Conservation (phyloP, 2,888 invertebrate genomes). For the Arctia plantaginis region DNA sequence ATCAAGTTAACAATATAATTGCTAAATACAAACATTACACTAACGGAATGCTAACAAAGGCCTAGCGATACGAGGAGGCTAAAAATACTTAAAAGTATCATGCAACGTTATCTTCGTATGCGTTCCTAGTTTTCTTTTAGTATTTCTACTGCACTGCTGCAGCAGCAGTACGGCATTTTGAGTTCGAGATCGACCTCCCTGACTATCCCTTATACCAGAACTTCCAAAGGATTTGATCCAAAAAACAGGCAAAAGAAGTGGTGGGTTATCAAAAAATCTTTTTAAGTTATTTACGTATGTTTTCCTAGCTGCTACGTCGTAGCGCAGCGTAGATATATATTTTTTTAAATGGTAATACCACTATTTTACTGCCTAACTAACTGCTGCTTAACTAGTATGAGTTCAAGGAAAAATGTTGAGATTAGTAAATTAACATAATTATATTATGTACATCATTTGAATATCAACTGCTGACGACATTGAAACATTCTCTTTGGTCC, state of each 20-base stretch:
- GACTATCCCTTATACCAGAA: not conserved
- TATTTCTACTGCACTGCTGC: not conserved
- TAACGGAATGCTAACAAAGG: slow-evolving; percentile 18
- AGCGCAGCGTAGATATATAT: slow-evolving; percentile 40
- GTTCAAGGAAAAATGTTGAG: not conserved
- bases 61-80: not conserved
- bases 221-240: not conserved
- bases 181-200: not conserved
- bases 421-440: not conserved
- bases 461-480: not conserved
- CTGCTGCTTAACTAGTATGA: too few species aligned
- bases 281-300: too few species aligned
- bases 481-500: too few species aligned
- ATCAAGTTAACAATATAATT: slow-evolving; percentile 14
- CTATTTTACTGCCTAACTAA: not conserved
- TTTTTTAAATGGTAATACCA: not conserved
- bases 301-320: slow-evolving; percentile 44
- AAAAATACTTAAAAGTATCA: not conserved
- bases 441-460: not conserved
- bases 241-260: not conserved
- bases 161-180: not conserved
- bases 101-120: not conserved
- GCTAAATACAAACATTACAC: slow-evolving; percentile 15
- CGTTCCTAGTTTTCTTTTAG: not conserved
- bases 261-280: not conserved